Conservation (phyloP, 2,888 invertebrate species). For the Drosophila neutralis region DNA sequence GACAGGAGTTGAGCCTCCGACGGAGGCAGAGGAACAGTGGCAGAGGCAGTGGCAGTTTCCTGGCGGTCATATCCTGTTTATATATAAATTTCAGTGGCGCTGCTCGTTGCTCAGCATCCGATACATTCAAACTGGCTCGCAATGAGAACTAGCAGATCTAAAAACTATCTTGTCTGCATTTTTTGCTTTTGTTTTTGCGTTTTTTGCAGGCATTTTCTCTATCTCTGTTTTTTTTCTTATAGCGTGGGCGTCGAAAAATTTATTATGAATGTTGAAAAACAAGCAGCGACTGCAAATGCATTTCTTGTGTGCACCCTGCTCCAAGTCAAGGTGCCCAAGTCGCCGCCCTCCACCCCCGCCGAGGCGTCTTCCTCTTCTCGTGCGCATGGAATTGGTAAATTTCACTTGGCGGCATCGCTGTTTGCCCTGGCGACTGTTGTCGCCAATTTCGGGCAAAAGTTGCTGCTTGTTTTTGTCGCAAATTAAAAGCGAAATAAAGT, state of each 20-base stretch:
- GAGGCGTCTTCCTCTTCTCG: conserved; percentile 1
- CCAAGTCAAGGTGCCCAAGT: conserved; percentile 50
- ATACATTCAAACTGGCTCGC: conserved; percentile 65
- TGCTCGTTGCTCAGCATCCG: conserved; percentile 63
- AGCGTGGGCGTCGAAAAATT: conserved; percentile 43
- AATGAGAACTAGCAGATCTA: conserved; percentile 35
- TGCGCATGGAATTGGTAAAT: conserved; percentile 73
- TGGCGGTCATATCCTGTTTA: conserved; percentile 78
- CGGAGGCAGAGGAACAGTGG: not conserved
- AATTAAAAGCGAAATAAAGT: conserved; percentile 79
- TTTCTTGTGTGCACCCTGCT: conserved; percentile 61
- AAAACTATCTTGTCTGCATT: conserved; percentile 30
- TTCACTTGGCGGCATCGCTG: conserved; percentile 66
- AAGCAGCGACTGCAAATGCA: conserved; percentile 67
- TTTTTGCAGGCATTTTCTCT: not conserved
- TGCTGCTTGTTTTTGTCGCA: conserved; percentile 73
- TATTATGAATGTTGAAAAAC: conserved; percentile 76
- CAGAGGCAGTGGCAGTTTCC: conserved; percentile 50
- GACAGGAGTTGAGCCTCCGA: not conserved
- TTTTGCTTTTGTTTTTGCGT: conserved; percentile 17
- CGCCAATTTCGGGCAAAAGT: conserved; percentile 49
- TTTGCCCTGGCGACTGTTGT: conserved; percentile 40
- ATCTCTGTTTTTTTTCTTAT: not conserved
- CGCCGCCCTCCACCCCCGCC: not conserved
- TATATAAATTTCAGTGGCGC: conserved; percentile 66